Percentiles rank a stretch among this genome's conserved stretches.
Evolutionary conservation across 1,140 invertebrate genomes (phyloP).

Genomic region (Cotesia glomerata): DNA sequence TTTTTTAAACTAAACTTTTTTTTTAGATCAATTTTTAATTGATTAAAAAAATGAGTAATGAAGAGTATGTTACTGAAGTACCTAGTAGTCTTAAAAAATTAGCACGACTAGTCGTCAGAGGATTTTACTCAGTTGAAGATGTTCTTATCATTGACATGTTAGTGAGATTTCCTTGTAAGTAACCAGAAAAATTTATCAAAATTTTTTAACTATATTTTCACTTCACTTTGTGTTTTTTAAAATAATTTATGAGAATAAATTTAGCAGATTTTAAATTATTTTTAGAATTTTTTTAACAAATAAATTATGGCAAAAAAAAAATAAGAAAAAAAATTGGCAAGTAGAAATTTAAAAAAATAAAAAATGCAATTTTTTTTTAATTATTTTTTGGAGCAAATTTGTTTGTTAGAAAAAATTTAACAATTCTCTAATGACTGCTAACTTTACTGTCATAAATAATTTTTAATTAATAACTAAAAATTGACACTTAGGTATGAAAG

Average conservation of each 20-base stretch:
- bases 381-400: too few species aligned
- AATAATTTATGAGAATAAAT: too few species aligned
- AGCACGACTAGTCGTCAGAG: conserved; percentile 85
- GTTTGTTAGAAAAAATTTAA: too few species aligned
- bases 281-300: too few species aligned
- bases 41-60: conserved; percentile 31
- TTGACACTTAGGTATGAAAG: conserved; percentile 80
- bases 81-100: conserved; percentile 90
- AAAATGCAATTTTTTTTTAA: too few species aligned
- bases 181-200: background rate
- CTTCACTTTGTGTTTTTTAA: background rate
- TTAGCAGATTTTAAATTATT: too few species aligned
- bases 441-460: too few species aligned
- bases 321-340: too few species aligned
- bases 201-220: conserved; percentile 11
- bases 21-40: background rate
- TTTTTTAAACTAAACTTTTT: too few species aligned
- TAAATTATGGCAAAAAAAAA: too few species aligned
- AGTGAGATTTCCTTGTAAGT: conserved; percentile 88
- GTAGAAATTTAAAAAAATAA: too few species aligned
- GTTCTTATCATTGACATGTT: conserved; percentile 94
- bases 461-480: conserved; percentile 18
- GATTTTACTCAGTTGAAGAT: conserved; percentile 94
- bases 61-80: conserved; percentile 78
- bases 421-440: too few species aligned